A percentile compares a stretch with the other conserved stretches of the same genome.
Conservation (phyloP, 2,888 invertebrate genomes). For the Plemyria rubiginata region DNA sequence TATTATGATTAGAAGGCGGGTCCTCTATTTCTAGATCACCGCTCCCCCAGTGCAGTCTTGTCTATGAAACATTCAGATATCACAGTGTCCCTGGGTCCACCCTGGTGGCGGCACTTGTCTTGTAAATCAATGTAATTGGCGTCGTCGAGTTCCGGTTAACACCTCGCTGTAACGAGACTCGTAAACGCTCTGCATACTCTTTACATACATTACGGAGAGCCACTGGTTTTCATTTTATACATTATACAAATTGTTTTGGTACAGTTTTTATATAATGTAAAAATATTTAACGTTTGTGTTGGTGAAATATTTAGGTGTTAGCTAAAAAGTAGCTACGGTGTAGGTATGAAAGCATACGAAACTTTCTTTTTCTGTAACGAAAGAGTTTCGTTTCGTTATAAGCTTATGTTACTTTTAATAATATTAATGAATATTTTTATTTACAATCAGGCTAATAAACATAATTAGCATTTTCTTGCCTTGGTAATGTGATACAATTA, state of each 20-base stretch:
- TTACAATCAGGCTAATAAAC: no score
- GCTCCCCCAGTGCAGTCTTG: no score
- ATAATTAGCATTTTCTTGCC: no score
- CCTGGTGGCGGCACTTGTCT: conserved; percentile 39
- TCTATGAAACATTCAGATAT: no score
- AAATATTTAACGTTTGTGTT: background rate
- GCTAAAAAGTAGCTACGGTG: background rate
- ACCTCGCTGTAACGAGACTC: conserved; percentile 51
- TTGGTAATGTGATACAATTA: no score
- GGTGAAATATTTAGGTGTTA: conserved; percentile 1
- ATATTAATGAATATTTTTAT: no score
- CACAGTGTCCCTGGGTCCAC: background rate
- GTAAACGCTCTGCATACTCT: conserved; percentile 54
- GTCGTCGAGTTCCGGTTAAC: conserved; percentile 53
- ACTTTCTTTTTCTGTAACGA: no score
- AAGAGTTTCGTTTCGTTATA: no score
- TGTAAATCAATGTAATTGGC: conserved; percentile 63
- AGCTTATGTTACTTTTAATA: no score
- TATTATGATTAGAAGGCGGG: no score
- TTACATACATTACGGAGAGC: conserved; percentile 52
- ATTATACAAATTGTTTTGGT: background rate
- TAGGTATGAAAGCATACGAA: no score
- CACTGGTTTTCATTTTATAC: conserved; percentile 1
- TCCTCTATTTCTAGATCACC: no score
- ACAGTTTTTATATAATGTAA: background rate